Base-by-base conservation (phyloP, 2,797 vertebrate species). In the Peromyscus eremicus region DNA sequence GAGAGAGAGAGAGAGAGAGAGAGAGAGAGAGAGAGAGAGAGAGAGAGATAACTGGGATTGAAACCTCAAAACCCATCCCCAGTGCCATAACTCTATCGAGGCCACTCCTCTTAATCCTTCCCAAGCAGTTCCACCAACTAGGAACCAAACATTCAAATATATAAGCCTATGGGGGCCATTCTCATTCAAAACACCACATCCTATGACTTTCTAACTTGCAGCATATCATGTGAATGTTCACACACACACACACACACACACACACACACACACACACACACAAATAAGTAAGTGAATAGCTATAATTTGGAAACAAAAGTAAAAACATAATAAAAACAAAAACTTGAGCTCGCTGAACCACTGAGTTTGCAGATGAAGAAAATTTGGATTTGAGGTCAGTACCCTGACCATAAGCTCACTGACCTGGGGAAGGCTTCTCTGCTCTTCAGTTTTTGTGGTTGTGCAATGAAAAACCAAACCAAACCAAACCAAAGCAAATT, bases 401-500 rank as follows among this genome's bases (percentile, higher is more conserved):
- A 25, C 10, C 89, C 62, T 79, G 37, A 92, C 32, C 43, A 82
- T 70, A 88, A 88, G 55, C 64, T 94, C 27, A 68, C 6, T 92
- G 85, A 92, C 21, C 73, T 73, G n/a, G 70, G 73, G 49, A 96
- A 95, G 88, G 71, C 32, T 27, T 52, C 8, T 93, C 70, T 84
- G 76, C 43, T 87, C 76, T 37, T 92, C n/a, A 88, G 46, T 85
- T 94, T 97, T 91, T 75, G 90, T 40, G 68, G 6, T 25, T 87
- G 14, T n/a, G 46, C 37, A 73, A 60, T 83, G 75, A 76, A 88
- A 90, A 79, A 88, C 75, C 83, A 64, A 87, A 73, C 70, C 29
- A 66, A 66, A 68, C 8, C 27, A 66, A 66, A 70, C 12, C 49
- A 52, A 37, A 21, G 25, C 14, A 34, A 34, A 13, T 34, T 27